Base-by-base conservation (phyloP, 2,113 vertebrate species). In the Sinocyclocheilus maitianheensis region DNA sequence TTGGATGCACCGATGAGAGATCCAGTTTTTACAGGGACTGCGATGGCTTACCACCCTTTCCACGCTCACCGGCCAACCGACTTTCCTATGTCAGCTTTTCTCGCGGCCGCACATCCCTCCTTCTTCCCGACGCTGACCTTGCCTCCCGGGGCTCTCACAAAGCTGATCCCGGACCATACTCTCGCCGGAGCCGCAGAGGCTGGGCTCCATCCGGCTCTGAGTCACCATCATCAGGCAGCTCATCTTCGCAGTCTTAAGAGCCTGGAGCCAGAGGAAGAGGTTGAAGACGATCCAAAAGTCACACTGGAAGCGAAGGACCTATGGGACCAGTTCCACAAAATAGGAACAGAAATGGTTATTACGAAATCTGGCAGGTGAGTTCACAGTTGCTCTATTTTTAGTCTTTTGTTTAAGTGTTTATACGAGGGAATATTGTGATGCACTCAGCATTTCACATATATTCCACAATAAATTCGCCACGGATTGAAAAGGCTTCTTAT, bases 1-100 rank as follows among this genome's bases (percentile, higher is more conserved):
- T 95, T 96, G 96, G 96, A 99, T 98, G 97, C 97, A 97, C 98
- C 96, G 97, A 99, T 99, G 98, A 98, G 97, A 98, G 98, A 99
- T 96, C 97, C 98, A 97, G 97, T 97, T 94, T 98, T 98, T 92
- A 95, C 97, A 94, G 97, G 97, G 96, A 97, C 97, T 95, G 97
- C 96, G 94, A 99, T 99, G 98, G 98, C 98, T 96, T 99, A 99
- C 95, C 98, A 99, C 95, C 98, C 97, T 91, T 99, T 99, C 95
- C 97, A 98, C 96, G 96, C 97, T 93, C 97, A 97, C 91, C 96
- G 98, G 94, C 95, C 97, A 91, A 97, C 97, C 91, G 98, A 99
- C 90, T 99, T 99, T 94, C 98, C 97, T 87, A 99, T 99, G 98
- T 99, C 97, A 91, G 97, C 98, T 71, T 99, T 99, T 91, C 94